Evolutionary conservation across 2,888 invertebrate species (phyloP), one percentile per base, ranked within the genome.

Genomic region (Hirtodrosophila alboralis): DNA sequence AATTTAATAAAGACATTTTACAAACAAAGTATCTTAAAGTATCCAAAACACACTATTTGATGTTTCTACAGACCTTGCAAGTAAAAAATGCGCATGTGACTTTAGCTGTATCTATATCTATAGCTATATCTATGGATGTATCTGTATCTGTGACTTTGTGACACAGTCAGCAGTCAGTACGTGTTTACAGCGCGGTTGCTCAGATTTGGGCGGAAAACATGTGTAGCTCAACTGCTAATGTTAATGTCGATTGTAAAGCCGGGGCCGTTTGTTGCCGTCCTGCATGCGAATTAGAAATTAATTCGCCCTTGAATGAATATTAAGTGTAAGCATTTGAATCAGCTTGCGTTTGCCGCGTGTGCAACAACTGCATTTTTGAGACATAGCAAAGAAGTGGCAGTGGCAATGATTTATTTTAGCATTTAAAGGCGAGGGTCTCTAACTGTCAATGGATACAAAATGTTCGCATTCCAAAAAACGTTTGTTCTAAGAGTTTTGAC

Each of bases 231-330:
- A 86, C 84, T 88, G 86, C 77, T 87, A 85, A 88, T 87, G 73
- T 70, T 66, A 61, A 67, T 73, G 73, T 67, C 62, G 73, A 53
- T 67, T 72, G 74, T 66, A 65, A 61, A 70, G 62, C 47, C 74
- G 64, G 49, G 33, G 45, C 49, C 23, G 54, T 23, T 27, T 53
- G 71, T 57, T 69, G 86, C 75, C 85, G 86, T 78, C 76, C 75
- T 83, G 89, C 86, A 80, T 86, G 84, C 81, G 88, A 86, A 88
- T 87, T 88, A 79, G 88, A 88, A 85, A 88, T 88, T 88, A 77
- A 81, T 72, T 73, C 56, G 62, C 73, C 70, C 63, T 65, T 74
- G 64, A 79, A 69, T 81, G 81, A 62, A 63, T 73, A 69, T 64
- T 65, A 68, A 68, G 65, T 64, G 63, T 52, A 64, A 16, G 12